Percentiles rank a stretch among this genome's conserved stretches.
phyloP scores from a whole-genome alignment of 2,113 vertebrate species.

The Sialia sialis region DNA sequence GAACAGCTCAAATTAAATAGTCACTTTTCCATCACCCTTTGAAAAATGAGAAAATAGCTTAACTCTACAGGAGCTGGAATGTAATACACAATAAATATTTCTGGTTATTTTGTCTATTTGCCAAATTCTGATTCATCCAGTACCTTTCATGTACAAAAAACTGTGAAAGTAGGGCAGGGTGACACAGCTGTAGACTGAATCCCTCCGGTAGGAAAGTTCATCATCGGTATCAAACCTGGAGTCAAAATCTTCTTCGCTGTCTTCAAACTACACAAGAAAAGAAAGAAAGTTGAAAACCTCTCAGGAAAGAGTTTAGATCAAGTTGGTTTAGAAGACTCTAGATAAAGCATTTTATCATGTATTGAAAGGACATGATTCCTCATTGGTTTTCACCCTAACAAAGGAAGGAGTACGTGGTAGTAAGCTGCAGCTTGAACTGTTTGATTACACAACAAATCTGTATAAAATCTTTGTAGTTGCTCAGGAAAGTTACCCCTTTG shows the following conservation, averaged over 20 bases:
- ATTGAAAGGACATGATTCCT: not conserved
- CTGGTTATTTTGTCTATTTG: not conserved
- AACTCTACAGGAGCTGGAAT: not conserved
- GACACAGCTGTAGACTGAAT: conserved; percentile 97
- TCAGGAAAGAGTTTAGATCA: not conserved
- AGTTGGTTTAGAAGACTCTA: not conserved
- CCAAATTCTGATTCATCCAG: not conserved
- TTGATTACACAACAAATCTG: not conserved
- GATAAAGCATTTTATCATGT: not conserved
- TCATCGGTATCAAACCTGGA: conserved; percentile 90
- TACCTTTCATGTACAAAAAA: conserved; percentile 96
- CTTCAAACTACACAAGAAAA: conserved; percentile 83
- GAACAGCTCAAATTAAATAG: not conserved
- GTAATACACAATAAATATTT: not conserved
- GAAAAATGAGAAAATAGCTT: not conserved
- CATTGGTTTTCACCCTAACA: not conserved
- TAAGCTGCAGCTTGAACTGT: not conserved
- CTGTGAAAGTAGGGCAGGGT: conserved; percentile 97
- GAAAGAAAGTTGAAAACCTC: not conserved
- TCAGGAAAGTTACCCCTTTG: not conserved
- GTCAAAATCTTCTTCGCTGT: conserved; percentile 98
- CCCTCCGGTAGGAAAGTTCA: conserved; percentile 87
- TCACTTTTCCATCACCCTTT: not conserved
- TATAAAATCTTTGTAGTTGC: not conserved
- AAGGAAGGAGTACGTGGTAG: not conserved